phyloP scores from a whole-genome alignment of 2,888 invertebrate genomes.

The Harpalus rufipes region DNA sequence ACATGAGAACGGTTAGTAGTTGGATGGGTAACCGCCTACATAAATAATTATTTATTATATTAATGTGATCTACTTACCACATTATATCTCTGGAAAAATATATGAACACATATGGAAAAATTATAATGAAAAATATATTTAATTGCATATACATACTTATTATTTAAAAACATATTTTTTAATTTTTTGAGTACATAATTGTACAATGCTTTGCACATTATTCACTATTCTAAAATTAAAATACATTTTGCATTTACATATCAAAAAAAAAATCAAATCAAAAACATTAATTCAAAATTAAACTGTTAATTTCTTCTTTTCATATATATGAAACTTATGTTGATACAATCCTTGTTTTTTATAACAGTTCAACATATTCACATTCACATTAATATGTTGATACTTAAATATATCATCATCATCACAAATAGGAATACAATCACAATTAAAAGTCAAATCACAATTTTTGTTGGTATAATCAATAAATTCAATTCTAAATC shows the following conservation, averaged over 20 bases:
- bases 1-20: too few species aligned
- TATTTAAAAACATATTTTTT: too few species aligned
- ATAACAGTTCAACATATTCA: constrained; percentile 1
- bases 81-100: too few species aligned
- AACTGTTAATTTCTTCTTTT: background rate
- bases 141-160: too few species aligned
- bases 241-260: background rate
- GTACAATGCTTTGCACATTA: background rate
- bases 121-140: background rate
- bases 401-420: constrained; percentile 20
- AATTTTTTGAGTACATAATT: background rate
- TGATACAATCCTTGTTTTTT: background rate
- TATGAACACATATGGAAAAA: too few species aligned
- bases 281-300: background rate
- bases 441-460: constrained; percentile 14
- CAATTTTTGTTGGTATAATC: constrained; percentile 1
- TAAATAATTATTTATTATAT: too few species aligned
- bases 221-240: background rate
- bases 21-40: too few species aligned
- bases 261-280: background rate
- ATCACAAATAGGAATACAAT: constrained; percentile 27
- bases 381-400: background rate
- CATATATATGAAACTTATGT: constrained; percentile 26
- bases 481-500: constrained; percentile 33
- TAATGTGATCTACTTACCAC: too few species aligned